Percentiles rank a stretch among this genome's conserved stretches.
These are phyloP conservation scores for Solea solea DNA, from an alignment of 2,113 vertebrate genomes.

Conservation along the genomic window DNA sequence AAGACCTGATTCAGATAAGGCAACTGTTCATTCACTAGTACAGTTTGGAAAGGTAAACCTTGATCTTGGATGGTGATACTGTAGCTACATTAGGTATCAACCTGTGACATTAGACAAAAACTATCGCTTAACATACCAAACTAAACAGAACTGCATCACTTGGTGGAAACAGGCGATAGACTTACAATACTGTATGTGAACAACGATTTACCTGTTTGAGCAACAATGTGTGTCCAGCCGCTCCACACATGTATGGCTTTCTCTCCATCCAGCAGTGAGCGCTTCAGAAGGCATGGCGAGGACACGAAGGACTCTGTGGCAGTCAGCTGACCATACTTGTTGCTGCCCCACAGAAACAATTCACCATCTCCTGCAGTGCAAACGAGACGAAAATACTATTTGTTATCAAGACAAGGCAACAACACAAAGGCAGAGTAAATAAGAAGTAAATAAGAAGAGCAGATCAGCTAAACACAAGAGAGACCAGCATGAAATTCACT, in stretches of 20 bases:
- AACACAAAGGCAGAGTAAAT: constrained; percentile 21
- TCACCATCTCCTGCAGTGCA: constrained; percentile 80
- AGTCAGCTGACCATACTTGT: constrained; percentile 88
- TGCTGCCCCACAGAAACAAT: constrained; percentile 92
- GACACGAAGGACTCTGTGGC: constrained; percentile 79
- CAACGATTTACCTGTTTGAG: constrained; percentile 84
- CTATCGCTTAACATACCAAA: too few relatives aligned
- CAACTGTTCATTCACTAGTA: neutral
- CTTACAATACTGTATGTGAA: neutral
- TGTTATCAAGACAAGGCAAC: constrained; percentile 27
- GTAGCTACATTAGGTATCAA: too few relatives aligned
- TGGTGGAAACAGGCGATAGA: too few relatives aligned
- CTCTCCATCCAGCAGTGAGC: constrained; percentile 80
- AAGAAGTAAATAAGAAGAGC: constrained; percentile 20
- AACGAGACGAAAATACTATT: constrained; percentile 32
- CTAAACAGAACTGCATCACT: too few relatives aligned
- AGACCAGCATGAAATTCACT: constrained; percentile 11
- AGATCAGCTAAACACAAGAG: constrained; percentile 37
- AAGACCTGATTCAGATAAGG: constrained; percentile 3
- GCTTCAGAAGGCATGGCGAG: constrained; percentile 80
- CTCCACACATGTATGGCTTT: constrained; percentile 84
- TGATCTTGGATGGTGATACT: too few relatives aligned
- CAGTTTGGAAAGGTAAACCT: too few relatives aligned
- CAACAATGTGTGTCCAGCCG: constrained; percentile 93
- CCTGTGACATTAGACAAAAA: too few relatives aligned